Conservation (phyloP, 2,888 invertebrate species). For the Bellardia bayeri region DNA sequence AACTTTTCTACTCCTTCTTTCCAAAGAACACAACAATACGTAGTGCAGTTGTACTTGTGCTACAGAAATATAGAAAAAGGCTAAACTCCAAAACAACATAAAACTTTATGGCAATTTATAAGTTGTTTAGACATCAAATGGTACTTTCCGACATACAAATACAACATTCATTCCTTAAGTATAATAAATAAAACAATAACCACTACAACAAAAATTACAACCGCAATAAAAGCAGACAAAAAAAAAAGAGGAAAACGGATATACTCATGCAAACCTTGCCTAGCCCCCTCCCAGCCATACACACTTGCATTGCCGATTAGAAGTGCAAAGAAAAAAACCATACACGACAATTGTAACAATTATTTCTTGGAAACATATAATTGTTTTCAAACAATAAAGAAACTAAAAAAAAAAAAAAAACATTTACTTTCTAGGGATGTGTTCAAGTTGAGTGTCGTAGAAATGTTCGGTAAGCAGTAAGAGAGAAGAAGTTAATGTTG, state of each 20-base stretch:
- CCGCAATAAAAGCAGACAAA: slow-evolving; percentile 48
- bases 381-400: slow-evolving; percentile 61
- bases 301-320: slow-evolving; percentile 21
- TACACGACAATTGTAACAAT: slow-evolving; percentile 59
- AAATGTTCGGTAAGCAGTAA: not conserved
- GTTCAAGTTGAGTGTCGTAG: slow-evolving; percentile 31
- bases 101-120: slow-evolving; percentile 62
- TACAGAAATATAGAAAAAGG: slow-evolving; percentile 30
- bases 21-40: not conserved
- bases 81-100: not conserved
- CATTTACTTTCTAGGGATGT: slow-evolving; percentile 42
- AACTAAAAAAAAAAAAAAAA: not conserved
- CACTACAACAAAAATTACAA: slow-evolving; percentile 52
- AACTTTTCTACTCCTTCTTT: not conserved
- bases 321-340: not conserved
- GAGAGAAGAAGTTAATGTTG: too few relatives aligned
- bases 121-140: slow-evolving; percentile 70
- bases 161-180: slow-evolving; percentile 53
- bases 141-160: slow-evolving; percentile 53
- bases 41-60: too few relatives aligned
- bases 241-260: slow-evolving; percentile 41
- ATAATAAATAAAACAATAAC: slow-evolving; percentile 63
- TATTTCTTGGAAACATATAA: slow-evolving; percentile 69
- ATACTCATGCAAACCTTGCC: slow-evolving; percentile 8
- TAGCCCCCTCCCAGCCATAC: not conserved